phyloP scores from a whole-genome alignment of 2,888 invertebrate species.

The Ochlodes sylvanus region DNA sequence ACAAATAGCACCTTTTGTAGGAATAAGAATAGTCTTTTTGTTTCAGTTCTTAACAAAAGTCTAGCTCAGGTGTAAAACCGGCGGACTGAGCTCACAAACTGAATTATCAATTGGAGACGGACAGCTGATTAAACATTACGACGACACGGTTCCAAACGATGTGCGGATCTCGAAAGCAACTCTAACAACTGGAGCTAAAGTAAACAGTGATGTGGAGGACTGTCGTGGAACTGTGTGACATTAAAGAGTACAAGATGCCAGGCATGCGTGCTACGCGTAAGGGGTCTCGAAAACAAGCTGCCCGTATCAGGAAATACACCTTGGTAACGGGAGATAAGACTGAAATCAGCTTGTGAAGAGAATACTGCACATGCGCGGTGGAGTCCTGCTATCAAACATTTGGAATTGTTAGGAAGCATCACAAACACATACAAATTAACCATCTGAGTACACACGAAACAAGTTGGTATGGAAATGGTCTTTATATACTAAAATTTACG shows the following conservation, averaged over 20 bases:
- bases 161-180: conserved; percentile 57
- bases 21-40: conserved; percentile 31
- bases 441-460: conserved; percentile 24
- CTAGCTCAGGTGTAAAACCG: conserved; percentile 61
- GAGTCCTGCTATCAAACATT: conserved; percentile 50
- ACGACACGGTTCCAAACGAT: conserved; percentile 62
- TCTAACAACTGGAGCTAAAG: conserved; percentile 59
- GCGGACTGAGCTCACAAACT: conserved; percentile 67
- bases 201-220: conserved; percentile 42
- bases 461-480: background rate
- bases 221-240: conserved; percentile 54
- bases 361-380: conserved; percentile 62
- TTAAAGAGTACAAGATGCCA: conserved; percentile 57
- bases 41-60: conserved; percentile 40
- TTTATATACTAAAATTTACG: background rate
- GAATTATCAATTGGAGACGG: conserved; percentile 78
- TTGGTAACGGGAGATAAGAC: conserved; percentile 48
- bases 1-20: conserved; percentile 38
- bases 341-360: conserved; percentile 41
- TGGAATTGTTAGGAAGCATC: conserved; percentile 48
- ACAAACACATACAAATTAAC: conserved; percentile 30
- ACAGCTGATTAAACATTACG: conserved; percentile 79
- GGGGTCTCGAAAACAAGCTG: conserved; percentile 53
- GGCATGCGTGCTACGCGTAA: conserved; percentile 69
- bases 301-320: conserved; percentile 47